These are phyloP conservation scores for Propithecus deckenii DNA, from an alignment of 2,797 vertebrate genomes.

Conservation along the genomic window DNA sequence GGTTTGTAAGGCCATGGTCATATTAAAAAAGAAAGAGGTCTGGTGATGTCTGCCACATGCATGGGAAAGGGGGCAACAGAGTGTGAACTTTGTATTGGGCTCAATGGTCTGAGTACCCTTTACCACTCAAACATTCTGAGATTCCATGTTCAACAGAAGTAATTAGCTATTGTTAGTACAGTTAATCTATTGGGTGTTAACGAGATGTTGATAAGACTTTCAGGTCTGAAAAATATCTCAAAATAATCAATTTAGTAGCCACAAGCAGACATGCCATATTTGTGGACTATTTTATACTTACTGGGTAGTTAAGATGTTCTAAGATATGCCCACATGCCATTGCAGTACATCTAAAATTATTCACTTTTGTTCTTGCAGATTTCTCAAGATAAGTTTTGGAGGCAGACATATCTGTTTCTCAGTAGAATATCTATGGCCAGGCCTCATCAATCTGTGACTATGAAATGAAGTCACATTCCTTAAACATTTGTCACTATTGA, in stretches of 20 bases:
- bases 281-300: neutral
- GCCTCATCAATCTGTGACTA: neutral
- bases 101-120: neutral
- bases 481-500: neutral
- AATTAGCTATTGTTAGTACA: neutral
- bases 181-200: neutral
- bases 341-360: slow-evolving; percentile 3
- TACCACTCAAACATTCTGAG: neutral
- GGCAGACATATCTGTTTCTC: slow-evolving; percentile 11
- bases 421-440: neutral
- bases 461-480: slow-evolving; percentile 3
- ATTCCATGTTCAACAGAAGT: neutral
- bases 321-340: neutral
- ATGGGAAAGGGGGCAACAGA: neutral
- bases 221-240: neutral
- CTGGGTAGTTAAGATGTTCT: slow-evolving; percentile 38
- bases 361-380: slow-evolving; percentile 38
- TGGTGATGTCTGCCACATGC: neutral
- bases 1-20: neutral
- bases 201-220: neutral
- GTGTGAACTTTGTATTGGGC: neutral
- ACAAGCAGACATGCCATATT: neutral
- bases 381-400: slow-evolving; percentile 25
- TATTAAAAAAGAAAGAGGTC: neutral
- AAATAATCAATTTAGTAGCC: neutral